phyloP scores from a whole-genome alignment of 2,113 vertebrate genomes.

The Albula glossodonta region DNA sequence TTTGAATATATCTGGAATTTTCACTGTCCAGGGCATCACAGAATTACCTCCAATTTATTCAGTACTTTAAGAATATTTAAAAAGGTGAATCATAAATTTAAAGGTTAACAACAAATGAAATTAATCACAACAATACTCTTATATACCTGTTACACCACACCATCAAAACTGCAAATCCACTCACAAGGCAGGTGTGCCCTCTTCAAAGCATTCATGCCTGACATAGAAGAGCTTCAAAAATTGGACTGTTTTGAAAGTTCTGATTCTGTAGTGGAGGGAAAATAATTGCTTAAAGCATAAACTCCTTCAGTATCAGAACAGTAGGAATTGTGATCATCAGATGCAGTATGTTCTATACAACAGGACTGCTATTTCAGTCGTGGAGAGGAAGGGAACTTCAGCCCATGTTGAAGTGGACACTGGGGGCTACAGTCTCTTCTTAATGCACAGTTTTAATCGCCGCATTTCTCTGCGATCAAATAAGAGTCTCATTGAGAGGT shows the following conservation, averaged over 20 bases:
- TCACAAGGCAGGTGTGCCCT: constrained; percentile 3
- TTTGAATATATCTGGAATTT: neutral
- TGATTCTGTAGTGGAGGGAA: neutral
- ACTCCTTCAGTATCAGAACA: neutral
- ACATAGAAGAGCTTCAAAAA: constrained; percentile 4
- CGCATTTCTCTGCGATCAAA: neutral
- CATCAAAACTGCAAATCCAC: constrained; percentile 3
- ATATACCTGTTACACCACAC: neutral
- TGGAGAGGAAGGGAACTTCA: neutral
- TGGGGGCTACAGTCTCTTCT: neutral
- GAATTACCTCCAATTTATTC: neutral
- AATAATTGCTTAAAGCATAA: neutral
- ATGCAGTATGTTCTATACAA: neutral
- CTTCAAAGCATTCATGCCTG: neutral
- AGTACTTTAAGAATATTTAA: neutral
- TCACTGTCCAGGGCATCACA: neutral
- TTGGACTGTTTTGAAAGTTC: neutral
- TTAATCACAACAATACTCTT: neutral
- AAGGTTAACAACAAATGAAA: neutral
- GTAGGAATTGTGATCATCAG: neutral
- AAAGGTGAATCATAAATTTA: neutral
- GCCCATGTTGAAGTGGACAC: neutral
- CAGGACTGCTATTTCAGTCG: neutral
- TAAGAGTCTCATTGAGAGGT: neutral
- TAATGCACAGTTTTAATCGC: neutral